Percentiles rank a stretch among this genome's conserved stretches.
Evolutionary conservation across 2,888 invertebrate genomes (phyloP).

Genomic region (Lypha dubia): DNA sequence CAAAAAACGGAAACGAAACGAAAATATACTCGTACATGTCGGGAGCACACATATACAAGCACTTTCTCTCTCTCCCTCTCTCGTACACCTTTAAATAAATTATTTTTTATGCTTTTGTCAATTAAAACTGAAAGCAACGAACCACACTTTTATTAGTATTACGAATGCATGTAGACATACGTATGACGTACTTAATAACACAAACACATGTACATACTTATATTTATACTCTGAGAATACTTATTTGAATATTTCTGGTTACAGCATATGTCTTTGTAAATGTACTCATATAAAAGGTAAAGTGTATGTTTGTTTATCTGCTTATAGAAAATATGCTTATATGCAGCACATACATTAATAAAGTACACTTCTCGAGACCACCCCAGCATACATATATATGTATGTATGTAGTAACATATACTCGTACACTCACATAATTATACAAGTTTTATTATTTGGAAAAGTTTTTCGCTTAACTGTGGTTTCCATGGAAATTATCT

Average conservation of each 20-base stretch:
- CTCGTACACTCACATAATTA: too few relatives aligned
- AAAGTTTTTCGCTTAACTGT: slow-evolving; percentile 30
- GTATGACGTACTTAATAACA: too few relatives aligned
- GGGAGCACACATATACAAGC: slow-evolving; percentile 21
- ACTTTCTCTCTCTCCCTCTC: too few relatives aligned
- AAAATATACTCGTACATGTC: not conserved
- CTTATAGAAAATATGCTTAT: slow-evolving; percentile 4
- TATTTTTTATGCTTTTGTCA: slow-evolving; percentile 66
- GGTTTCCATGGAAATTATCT: not conserved
- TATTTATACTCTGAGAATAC: too few relatives aligned
- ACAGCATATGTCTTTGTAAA: not conserved
- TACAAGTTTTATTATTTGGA: slow-evolving; percentile 24
- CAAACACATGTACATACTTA: not conserved
- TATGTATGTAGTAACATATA: not conserved
- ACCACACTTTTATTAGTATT: slow-evolving; percentile 25
- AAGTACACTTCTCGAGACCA: not conserved
- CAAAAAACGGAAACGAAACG: not conserved
- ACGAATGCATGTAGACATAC: not conserved
- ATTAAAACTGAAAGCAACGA: slow-evolving; percentile 58
- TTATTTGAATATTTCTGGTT: not conserved
- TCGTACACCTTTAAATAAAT: slow-evolving; percentile 54
- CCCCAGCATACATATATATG: not conserved
- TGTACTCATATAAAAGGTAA: too few relatives aligned
- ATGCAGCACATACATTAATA: slow-evolving; percentile 2
- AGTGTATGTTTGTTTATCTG: not conserved